Percentiles rank a stretch among this genome's conserved stretches.
Conservation (phyloP, 2,113 vertebrate species). For the Otus sunia region DNA sequence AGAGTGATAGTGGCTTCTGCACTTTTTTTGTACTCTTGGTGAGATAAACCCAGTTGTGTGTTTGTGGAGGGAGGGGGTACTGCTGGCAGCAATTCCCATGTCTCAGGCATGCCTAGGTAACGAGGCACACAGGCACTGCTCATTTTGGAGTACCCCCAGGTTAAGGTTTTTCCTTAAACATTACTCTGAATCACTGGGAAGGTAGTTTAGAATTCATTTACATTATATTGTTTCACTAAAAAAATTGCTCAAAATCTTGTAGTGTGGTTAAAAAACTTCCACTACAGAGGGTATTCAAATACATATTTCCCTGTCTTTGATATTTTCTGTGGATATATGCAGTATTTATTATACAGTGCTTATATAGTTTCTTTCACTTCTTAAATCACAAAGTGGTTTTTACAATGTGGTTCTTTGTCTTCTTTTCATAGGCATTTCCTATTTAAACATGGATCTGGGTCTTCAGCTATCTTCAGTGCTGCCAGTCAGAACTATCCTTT, state of each 20-base stretch:
- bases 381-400: background rate
- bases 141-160: background rate
- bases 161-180: background rate
- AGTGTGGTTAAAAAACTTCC: background rate
- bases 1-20: background rate
- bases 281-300: background rate
- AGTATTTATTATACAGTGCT: background rate
- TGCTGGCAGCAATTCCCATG: background rate
- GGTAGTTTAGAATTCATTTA: background rate
- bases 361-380: background rate
- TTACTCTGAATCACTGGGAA: background rate
- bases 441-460: constrained; percentile 95
- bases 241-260: background rate
- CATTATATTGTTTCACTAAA: background rate
- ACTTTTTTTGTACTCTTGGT: background rate
- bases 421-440: constrained; percentile 89
- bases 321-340: background rate
- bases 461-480: constrained; percentile 92
- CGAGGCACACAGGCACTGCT: background rate
- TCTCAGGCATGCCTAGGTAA: background rate
- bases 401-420: constrained; percentile 45
- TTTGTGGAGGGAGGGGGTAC: background rate
- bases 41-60: background rate
- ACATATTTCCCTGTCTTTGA: background rate
- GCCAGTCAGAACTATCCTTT: constrained; percentile 95